Conservation (phyloP, 1,140 invertebrate species). For the Sipha flava region DNA sequence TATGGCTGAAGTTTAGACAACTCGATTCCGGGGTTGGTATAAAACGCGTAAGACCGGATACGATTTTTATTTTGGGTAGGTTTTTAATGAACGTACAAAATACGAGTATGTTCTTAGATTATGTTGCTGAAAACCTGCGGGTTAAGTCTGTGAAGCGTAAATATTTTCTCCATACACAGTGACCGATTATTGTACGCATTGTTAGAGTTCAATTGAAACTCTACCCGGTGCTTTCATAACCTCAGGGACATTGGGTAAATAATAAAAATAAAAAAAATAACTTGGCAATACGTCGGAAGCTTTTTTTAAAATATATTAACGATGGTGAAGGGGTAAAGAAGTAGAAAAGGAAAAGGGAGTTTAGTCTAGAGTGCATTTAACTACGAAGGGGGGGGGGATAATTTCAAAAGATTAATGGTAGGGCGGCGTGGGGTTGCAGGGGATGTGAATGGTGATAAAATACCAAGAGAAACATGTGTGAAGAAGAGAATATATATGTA, state of each 20-base stretch:
- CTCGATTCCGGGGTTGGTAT: no score
- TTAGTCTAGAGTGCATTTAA: no score
- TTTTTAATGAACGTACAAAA: no score
- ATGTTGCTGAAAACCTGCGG: neutral
- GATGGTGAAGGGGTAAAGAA: no score
- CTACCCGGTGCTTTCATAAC: neutral
- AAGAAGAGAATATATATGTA: neutral
- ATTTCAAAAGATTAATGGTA: neutral
- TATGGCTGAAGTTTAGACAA: no score
- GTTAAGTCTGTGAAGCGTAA: neutral
- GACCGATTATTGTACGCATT: conserved; percentile 17
- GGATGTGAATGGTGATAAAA: neutral
- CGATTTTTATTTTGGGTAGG: no score
- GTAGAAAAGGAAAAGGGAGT: no score
- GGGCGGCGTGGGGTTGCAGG: neutral
- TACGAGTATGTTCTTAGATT: no score
- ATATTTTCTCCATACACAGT: neutral
- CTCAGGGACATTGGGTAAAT: neutral
- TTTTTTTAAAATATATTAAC: neutral
- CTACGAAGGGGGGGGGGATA: neutral
- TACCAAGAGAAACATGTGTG: neutral
- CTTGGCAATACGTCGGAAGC: neutral
- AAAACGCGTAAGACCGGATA: no score
- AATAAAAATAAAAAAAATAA: neutral
- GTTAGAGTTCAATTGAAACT: conserved; percentile 10